These are phyloP conservation scores for Drosophila sulfurigaster DNA, from an alignment of 1,140 invertebrate species.

Conservation along the genomic window DNA sequence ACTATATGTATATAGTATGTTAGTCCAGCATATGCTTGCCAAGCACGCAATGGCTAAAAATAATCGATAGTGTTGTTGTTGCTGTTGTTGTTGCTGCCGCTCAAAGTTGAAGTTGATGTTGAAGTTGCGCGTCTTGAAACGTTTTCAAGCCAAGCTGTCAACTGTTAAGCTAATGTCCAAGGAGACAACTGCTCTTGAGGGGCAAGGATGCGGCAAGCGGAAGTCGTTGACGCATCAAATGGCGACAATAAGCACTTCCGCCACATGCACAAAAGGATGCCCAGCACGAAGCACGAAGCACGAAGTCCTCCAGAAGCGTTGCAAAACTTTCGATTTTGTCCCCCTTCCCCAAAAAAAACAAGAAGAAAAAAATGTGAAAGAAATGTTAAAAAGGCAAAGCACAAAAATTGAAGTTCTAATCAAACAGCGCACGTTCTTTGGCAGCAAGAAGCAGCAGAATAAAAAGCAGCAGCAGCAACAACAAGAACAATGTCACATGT, in stretches of 20 bases:
- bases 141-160: conserved; percentile 43
- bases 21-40: conserved; percentile 1
- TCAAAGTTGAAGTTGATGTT: conserved; percentile 11
- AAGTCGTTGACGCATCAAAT: conserved; percentile 81
- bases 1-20: too few species aligned
- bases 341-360: not conserved
- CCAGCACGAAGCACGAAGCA: not conserved
- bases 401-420: conserved; percentile 20
- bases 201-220: conserved; percentile 39
- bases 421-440: conserved; percentile 14
- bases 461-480: conserved; percentile 6
- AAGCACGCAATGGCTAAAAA: conserved; percentile 44
- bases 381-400: too few species aligned
- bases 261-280: conserved; percentile 60
- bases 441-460: not conserved
- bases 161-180: conserved; percentile 36
- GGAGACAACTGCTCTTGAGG: conserved; percentile 7
- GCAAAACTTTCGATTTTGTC: conserved; percentile 18
- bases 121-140: conserved; percentile 2
- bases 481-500: conserved; percentile 37
- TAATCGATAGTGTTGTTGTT: conserved; percentile 44
- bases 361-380: not conserved
- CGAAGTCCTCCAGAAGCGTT: conserved; percentile 2
- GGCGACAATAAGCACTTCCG: conserved; percentile 79
- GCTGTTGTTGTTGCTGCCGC: conserved; percentile 2